Percentiles rank a stretch among this genome's conserved stretches.
Conservation (phyloP, 2,113 vertebrate species). For the Sitta europaea region DNA sequence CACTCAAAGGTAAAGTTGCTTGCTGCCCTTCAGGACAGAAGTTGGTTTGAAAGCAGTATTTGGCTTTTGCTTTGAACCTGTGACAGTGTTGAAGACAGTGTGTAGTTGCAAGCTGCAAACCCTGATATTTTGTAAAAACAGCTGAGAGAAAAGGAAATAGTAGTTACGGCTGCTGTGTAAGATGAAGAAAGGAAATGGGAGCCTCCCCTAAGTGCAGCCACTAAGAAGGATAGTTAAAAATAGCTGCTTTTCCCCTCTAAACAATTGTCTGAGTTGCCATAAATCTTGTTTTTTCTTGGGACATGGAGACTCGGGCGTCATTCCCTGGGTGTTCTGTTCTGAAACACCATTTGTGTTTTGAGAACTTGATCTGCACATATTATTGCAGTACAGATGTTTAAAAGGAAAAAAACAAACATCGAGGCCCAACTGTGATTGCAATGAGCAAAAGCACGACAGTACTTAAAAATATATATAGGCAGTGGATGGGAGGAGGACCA, state of each 20-base stretch:
- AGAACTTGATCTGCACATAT: not conserved
- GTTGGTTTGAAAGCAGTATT: not conserved
- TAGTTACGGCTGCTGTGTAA: not conserved
- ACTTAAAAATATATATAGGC: not conserved
- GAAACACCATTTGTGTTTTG: not conserved
- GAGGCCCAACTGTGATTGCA: not conserved
- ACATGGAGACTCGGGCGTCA: not conserved
- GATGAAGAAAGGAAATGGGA: conserved; percentile 57
- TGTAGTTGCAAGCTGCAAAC: not conserved
- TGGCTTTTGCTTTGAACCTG: not conserved
- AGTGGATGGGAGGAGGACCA: not conserved
- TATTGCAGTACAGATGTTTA: not conserved
- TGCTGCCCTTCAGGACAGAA: not conserved
- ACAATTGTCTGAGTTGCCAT: conserved; percentile 18
- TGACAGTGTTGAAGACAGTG: not conserved
- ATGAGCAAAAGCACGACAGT: not conserved
- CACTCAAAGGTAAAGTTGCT: not conserved
- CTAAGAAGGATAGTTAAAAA: conserved; percentile 42
- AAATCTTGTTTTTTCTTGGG: not conserved
- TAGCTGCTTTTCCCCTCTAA: conserved; percentile 26
- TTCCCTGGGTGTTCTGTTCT: not conserved
- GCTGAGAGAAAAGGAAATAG: conserved; percentile 26
- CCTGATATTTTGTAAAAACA: not conserved
- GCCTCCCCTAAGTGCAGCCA: conserved; percentile 35
- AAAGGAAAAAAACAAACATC: not conserved